Conservation (phyloP, 2,113 vertebrate species). For the Casuarius casuarius region DNA sequence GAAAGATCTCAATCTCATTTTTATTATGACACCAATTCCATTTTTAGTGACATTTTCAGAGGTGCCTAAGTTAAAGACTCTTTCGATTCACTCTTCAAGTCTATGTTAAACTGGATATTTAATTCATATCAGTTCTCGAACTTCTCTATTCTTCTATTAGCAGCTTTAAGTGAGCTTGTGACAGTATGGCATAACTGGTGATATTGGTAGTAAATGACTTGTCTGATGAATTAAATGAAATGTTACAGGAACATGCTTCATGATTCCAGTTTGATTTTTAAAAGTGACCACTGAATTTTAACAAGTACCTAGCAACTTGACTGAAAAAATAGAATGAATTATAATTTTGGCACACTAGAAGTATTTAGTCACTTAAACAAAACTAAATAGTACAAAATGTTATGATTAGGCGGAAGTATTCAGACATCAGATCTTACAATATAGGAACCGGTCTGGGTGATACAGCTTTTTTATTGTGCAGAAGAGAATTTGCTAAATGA, state of each 20-base stretch:
- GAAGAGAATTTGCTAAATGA: neutral
- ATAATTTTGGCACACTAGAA: neutral
- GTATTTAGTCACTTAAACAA: neutral
- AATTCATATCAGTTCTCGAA: neutral
- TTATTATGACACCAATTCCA: neutral
- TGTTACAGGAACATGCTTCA: neutral
- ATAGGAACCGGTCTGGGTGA: neutral
- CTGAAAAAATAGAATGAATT: neutral
- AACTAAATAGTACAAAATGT: neutral
- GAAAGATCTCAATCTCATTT: neutral
- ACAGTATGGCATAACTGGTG: neutral
- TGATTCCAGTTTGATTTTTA: neutral
- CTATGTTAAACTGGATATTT: neutral
- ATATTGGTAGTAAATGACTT: neutral
- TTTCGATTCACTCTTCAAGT: neutral
- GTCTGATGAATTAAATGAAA: neutral
- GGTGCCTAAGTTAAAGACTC: neutral
- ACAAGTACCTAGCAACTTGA: neutral
- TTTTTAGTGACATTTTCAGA: neutral
- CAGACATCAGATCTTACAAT: neutral
- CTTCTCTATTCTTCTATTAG: neutral
- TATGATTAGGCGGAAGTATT: neutral
- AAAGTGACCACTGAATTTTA: neutral
- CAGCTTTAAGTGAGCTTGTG: neutral
- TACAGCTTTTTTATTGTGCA: neutral